These are phyloP conservation scores for Malurus splendens DNA, from an alignment of 2,797 vertebrate genomes.

Conservation along the genomic window DNA sequence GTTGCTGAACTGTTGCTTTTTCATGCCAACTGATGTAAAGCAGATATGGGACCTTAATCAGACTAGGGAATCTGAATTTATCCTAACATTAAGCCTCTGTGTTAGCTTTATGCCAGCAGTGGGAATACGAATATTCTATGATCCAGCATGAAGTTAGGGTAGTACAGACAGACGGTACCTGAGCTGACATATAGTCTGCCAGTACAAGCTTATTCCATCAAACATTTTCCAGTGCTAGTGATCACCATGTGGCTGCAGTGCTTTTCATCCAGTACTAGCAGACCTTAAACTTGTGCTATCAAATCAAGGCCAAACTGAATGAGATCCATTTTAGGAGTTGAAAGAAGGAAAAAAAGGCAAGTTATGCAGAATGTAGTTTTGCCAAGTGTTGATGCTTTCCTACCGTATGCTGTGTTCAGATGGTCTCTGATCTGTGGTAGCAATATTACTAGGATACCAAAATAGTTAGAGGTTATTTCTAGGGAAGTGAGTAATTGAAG, in stretches of 20 bases:
- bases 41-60: neutral
- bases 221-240: neutral
- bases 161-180: neutral
- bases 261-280: neutral
- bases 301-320: neutral
- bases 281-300: neutral
- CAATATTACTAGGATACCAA: neutral
- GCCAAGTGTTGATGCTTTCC: neutral
- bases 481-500: neutral
- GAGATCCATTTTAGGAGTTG: neutral
- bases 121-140: neutral
- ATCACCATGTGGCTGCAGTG: neutral
- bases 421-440: neutral
- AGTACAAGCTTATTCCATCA: neutral
- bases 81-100: neutral
- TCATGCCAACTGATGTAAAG: neutral
- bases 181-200: neutral
- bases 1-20: neutral
- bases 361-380: neutral
- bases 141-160: neutral
- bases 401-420: rapidly evolving
- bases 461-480: neutral
- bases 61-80: neutral
- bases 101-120: neutral
- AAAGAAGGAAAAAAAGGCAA: neutral